Base-by-base conservation (phyloP, 2,113 vertebrate species). In the Vireo altiloquus region DNA sequence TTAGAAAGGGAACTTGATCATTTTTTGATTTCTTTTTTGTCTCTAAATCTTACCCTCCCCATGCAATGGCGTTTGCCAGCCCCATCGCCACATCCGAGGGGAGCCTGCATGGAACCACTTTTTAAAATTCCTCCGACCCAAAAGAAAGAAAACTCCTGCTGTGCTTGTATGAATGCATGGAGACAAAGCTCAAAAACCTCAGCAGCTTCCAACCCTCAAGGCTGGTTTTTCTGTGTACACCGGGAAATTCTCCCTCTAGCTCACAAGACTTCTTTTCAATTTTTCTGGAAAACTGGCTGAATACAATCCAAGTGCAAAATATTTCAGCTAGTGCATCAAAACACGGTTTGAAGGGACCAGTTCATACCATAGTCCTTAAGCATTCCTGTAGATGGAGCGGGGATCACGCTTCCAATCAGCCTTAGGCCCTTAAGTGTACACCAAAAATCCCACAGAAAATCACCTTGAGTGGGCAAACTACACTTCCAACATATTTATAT, bases 141-240 rank as follows among this genome's bases (percentile, higher is more conserved):
- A 95, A 95, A 93, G 90, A 95, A 96, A 91, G 85, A 90, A 92
- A 92, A 86, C 92, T 94, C 94, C 94, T 96, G 95, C 93, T 96
- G 94, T 95, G 93, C 92, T 94, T 95, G 80, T 91, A 95, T 97
- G 96, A 97, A 97, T 95, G 94, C 93, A 35, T 50, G 49, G 82
- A 95, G 92, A 94, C 96, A 96, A 94, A 95, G 94, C 86, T 89
- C 96, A 94, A 74, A 95, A 95, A 66, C 83, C 60, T 96, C 93
- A 93, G 83, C 93, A 94, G 92, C 95, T 93, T 96, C 92, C 93
- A 96, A 42, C 94, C 94, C 95, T 96, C 94, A 89, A 96, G 94
- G 92, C 95, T 92, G 92, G 3, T 88, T 96, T 96, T 96, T 92
- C 86, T 95, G 95, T 88, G 95, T 96, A 94, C 96, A 97, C 95